These are phyloP conservation scores for Astyanax mexicanus DNA, from an alignment of 2,797 vertebrate species.

Conservation along the genomic window DNA sequence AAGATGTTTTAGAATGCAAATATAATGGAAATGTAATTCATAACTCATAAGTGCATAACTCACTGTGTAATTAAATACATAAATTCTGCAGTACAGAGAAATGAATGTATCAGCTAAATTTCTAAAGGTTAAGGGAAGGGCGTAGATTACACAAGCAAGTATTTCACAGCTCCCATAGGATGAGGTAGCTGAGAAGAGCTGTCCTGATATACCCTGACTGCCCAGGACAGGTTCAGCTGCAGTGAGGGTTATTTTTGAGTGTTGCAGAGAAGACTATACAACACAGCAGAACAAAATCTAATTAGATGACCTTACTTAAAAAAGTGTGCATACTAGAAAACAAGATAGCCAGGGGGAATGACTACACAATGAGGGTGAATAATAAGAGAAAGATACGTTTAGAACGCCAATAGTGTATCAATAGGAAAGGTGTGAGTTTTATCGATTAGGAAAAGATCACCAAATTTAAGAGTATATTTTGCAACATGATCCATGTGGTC, in stretches of 20 bases:
- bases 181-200: background rate
- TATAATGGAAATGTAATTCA: background rate
- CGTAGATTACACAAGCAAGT: background rate
- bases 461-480: too few species aligned
- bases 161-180: background rate
- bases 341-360: too few species aligned
- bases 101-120: too few species aligned
- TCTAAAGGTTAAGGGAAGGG: too few species aligned
- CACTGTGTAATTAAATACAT: background rate
- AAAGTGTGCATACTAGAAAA: too few species aligned
- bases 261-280: background rate
- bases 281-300: background rate
- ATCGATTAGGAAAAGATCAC: too few species aligned
- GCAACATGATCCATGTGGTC: too few species aligned
- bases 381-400: too few species aligned
- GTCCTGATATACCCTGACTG: background rate
- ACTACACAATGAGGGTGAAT: too few species aligned
- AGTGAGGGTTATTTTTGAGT: slow-evolving; percentile 9
- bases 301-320: too few species aligned
- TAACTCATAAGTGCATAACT: background rate
- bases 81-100: background rate
- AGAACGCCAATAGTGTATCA: too few species aligned
- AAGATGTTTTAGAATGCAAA: background rate
- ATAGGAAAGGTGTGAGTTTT: too few species aligned
- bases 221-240: background rate